Evolutionary conservation across 2,888 invertebrate genomes (phyloP), one percentile per base, ranked within the genome.

Genomic region (Steinernema hermaphroditum): DNA sequence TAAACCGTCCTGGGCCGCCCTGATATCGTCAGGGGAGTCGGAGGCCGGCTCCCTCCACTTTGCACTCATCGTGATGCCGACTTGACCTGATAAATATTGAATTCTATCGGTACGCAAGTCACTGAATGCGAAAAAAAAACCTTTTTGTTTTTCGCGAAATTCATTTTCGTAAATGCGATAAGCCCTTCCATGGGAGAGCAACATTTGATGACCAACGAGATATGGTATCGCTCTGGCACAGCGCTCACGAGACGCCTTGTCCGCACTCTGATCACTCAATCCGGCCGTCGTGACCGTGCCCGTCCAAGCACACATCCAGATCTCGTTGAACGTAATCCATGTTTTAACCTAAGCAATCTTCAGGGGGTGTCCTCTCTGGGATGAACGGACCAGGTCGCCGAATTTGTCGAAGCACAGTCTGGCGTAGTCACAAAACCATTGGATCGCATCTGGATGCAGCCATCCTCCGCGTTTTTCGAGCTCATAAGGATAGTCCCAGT

Each of bases 311-410:
- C 24, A 6, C 54, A 54, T 54, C 74, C 89, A 90, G 1, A 92
- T 92, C 84, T 93, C 93, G 85, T 93, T 93, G 78, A 93, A 90
- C 0, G 93, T 93, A 14, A 92, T 90, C 92, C 93, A 93, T 4
- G 24, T n/a, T 9, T 71, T 46, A 8, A 81, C 88, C 80, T 85
- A 62, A 37, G 37, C 12, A 8, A 4, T 37, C 37, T 37, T 37
- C 37, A n/a, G n/a, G n/a, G n/a, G n/a, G 4, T 37, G 37, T 12
- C 12, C 37, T 37, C 37, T 12, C 6, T 37, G 12, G 4, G 12
- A 37, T 37, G 12, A 4, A 37, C 4, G 37, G 37, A 37, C 37
- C 37, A 37, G 80, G 74, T 88, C 86, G 46, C 88, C 88, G 76
- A 87, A 87, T 24, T 82, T 78, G 57, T 81, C 72, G 73, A 87